Evolutionary conservation across 2,888 invertebrate species (phyloP), one percentile per base, ranked within the genome.

Genomic region (Polyommatus icarus): DNA sequence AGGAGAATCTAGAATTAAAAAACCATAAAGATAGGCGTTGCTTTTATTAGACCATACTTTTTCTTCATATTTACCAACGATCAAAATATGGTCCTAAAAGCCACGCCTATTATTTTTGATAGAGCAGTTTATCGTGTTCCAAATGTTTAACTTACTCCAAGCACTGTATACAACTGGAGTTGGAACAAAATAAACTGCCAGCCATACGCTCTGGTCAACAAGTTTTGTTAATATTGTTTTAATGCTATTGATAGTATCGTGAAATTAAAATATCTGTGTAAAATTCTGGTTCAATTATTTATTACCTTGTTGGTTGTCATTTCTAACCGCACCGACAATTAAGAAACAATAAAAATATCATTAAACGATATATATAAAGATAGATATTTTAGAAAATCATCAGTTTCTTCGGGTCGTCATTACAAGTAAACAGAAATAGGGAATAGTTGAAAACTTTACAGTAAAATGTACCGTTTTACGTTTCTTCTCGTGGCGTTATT

Each of bases 151-250:
- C 29, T 29, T 32, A 61, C 61, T 61, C 61, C 29, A 4, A 67
- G 5, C 12, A 61, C 29, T 67, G 12, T 18, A 1, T 15, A 18
- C 67, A 32, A 67, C 29, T 61, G 12, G 24, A 61, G 7, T 59
- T 29, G 32, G 12, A 67, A 29, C 29, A 67, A 67, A 67, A 32
- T 67, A 67, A 67, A 67, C 29, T 67, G 67, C 29, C 12, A 29
- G 5, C 12, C 67, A 67, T 67, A 61, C 61, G 24, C 24, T 67
- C 67, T 67, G 67, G 67, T 67, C 67, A 67, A 67, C 67, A 32
- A 67, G 67, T 67, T 67, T 67, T 67, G 29, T 67, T 67, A 67
- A 67, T 67, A 29, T 67, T 67, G 29, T 67, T 67, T 67, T 67
- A 67, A 32, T 67, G 29, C 29, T 67, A 67, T 67, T 18, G 67